Base-by-base conservation (phyloP, 2,888 invertebrate species). In the Marronus borbonicus region DNA sequence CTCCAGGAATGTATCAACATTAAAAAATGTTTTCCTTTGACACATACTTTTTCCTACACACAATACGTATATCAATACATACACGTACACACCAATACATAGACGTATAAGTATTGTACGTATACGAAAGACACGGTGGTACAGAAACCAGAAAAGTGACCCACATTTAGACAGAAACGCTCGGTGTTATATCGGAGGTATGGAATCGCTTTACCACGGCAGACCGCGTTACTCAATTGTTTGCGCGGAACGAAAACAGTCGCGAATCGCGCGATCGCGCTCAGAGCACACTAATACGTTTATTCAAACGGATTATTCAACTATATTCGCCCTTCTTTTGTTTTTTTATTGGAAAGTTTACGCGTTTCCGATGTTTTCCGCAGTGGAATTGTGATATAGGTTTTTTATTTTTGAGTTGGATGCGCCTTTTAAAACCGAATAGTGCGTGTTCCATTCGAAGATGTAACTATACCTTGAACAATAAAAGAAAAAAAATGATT, bases 81-180 rank as follows among this genome's bases (percentile, higher is more conserved):
- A 36, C 31, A 36, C 31, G 5, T 36, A 36, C 7, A 36, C 5
- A 36, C 31, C 31, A 36, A 36, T 36, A 36, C 31, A 36, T 36
- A 36, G 31, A 36, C 31, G 17, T 7, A n/a, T 52, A 52, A 17
- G n/a, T 52, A 7, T 14, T 52, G 14, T 52, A 17, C n/a, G 17
- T 52, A 17, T n/a, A 52, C 52, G n/a, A 52, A n/a, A 52, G 52
- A 4, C 52, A 52, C 52, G 14, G 52, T n/a, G 52, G 60, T 20
- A 72, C 58, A 72, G 72, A 72, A 72, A 72, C 72, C 72, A 72
- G 60, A 72, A 72, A 60, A 72, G 72, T 72, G 72, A 72, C 72
- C 72, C 58, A 72, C 58, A 72, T 72, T 58, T 36, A 52, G 12
- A 7, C 72, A 72, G 36, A 60, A 60, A 60, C 72, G 58, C 44